A percentile compares a stretch with the other conserved stretches of the same genome.
Conservation (phyloP, 2,888 invertebrate genomes). For the Xestia ashworthii region DNA sequence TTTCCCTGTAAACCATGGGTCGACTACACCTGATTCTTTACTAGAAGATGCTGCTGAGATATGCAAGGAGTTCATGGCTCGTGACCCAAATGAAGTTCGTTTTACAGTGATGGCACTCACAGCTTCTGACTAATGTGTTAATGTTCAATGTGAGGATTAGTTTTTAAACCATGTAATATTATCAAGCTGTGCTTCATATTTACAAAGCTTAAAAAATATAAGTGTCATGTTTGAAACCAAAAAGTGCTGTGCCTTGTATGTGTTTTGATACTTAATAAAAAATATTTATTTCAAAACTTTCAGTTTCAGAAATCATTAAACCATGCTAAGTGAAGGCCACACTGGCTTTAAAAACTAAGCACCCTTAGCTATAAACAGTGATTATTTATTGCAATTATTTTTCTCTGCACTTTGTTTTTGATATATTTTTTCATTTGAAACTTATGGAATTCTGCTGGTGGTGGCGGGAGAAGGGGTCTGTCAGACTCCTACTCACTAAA, state of each 20-base stretch:
- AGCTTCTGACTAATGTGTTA: constrained; percentile 85
- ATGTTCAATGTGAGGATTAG: constrained; percentile 6
- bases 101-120: constrained; percentile 97
- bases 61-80: constrained; percentile 96
- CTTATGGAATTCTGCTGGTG: too few species aligned
- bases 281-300: constrained; percentile 69
- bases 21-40: constrained; percentile 93
- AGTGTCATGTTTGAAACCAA: constrained; percentile 72
- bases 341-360: too few species aligned
- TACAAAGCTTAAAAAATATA: constrained; percentile 64
- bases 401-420: too few species aligned
- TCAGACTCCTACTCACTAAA: too few species aligned
- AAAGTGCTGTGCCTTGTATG: constrained; percentile 76
- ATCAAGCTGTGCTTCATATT: constrained; percentile 71
- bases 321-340: too few species aligned
- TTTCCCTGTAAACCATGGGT: constrained; percentile 96
- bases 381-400: too few species aligned
- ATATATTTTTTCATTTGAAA: too few species aligned
- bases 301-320: too few species aligned
- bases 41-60: constrained; percentile 96
- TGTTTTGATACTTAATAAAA: constrained; percentile 79
- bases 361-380: too few species aligned
- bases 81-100: constrained; percentile 96
- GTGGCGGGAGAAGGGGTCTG: too few species aligned
- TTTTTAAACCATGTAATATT: constrained; percentile 44